Conservation (phyloP, 2,113 vertebrate species). For the Lontra canadensis region DNA sequence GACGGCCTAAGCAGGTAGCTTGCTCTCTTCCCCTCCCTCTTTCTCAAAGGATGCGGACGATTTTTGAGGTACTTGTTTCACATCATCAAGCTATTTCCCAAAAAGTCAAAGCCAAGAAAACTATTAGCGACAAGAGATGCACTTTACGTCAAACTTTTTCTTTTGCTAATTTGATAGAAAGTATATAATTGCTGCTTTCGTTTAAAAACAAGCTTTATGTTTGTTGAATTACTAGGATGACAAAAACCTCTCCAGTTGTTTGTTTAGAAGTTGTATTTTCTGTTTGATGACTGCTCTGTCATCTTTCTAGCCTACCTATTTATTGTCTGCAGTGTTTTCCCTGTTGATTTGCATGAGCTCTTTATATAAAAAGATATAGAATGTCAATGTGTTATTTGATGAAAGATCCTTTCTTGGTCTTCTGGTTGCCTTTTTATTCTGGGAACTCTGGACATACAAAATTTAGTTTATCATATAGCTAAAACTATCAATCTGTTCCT, state of each 20-base stretch:
- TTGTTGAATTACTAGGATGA: neutral
- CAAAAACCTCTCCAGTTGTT: neutral
- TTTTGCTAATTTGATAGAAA: neutral
- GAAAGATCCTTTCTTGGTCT: neutral
- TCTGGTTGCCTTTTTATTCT: neutral
- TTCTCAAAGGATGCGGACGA: neutral
- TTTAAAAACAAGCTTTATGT: neutral
- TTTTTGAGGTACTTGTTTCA: neutral
- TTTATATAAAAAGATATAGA: neutral
- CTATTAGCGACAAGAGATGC: accelerated
- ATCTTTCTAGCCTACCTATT: neutral
- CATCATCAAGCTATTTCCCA: neutral
- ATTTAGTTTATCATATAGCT: neutral
- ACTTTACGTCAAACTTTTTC: neutral
- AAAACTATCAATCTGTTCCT: neutral
- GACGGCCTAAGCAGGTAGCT: neutral
- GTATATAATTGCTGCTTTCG: neutral
- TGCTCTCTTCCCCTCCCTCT: neutral
- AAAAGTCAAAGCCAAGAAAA: neutral
- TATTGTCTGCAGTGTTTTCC: neutral
- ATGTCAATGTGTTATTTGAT: neutral
- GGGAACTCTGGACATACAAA: neutral
- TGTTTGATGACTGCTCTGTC: neutral
- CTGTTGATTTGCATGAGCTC: neutral
- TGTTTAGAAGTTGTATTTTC: neutral